A percentile compares a stretch with the other conserved stretches of the same genome.
Evolutionary conservation across 2,113 vertebrate species (phyloP).

Genomic region (Gymnobelideus leadbeateri): DNA sequence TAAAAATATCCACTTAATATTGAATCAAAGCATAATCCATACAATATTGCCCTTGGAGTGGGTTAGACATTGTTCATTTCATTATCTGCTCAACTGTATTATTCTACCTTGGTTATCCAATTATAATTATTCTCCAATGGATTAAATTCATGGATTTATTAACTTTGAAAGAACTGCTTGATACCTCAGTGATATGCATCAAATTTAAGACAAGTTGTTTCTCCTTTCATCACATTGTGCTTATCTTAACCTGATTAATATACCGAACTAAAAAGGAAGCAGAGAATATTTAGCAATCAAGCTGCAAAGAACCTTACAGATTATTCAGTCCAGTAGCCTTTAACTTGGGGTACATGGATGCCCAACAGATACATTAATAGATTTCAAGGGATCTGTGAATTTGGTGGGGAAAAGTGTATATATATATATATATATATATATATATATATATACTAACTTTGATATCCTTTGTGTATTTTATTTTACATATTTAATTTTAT

Average conservation of each 20-base stretch:
- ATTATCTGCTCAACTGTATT: slow-evolving; percentile 2
- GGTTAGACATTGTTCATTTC: not conserved
- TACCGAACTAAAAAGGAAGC: slow-evolving; percentile 9
- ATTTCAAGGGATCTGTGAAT: not conserved
- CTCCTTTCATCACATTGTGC: not conserved
- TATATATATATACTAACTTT: not conserved
- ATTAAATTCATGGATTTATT: slow-evolving; percentile 15
- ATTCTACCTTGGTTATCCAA: slow-evolving; percentile 25
- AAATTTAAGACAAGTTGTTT: not conserved
- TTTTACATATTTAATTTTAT: not conserved
- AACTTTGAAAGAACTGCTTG: slow-evolving; percentile 12
- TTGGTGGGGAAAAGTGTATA: not conserved
- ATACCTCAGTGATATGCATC: not conserved
- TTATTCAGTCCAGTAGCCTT: not conserved
- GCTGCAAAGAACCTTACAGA: not conserved
- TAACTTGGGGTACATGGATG: not conserved
- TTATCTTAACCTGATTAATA: slow-evolving; percentile 1
- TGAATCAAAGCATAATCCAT: slow-evolving; percentile 31
- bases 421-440: too few relatives aligned
- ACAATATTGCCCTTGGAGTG: not conserved
- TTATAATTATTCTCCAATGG: slow-evolving; percentile 47
- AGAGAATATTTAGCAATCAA: not conserved
- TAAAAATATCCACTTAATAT: not conserved
- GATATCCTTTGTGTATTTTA: not conserved
- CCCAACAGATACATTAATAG: not conserved